Percentiles rank a stretch among this genome's conserved stretches.
Evolutionary conservation across 2,113 vertebrate species (phyloP).

Genomic region (Morone saxatilis): DNA sequence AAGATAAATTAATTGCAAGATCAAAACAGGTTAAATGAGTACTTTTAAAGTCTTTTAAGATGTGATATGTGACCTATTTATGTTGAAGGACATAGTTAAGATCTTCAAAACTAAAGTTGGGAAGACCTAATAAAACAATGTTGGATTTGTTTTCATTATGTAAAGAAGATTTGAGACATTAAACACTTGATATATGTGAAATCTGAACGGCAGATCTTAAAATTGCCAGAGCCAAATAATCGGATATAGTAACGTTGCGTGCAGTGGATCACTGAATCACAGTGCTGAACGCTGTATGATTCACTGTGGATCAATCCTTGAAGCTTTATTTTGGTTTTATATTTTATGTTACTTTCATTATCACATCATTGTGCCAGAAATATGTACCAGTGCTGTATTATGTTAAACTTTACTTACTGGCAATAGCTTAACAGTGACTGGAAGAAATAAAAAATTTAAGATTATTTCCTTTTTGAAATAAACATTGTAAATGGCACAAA

Average conservation of each 20-base stretch:
- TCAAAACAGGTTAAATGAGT: too few species aligned
- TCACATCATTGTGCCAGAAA: background rate
- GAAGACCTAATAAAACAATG: background rate
- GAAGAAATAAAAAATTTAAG: background rate
- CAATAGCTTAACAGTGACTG: background rate
- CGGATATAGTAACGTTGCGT: background rate
- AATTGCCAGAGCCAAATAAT: background rate
- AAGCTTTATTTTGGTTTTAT: constrained; percentile 13
- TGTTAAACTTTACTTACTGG: background rate
- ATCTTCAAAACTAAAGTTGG: background rate
- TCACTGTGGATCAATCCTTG: constrained; percentile 6
- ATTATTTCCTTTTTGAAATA: background rate
- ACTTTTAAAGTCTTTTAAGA: background rate
- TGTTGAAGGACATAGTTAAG: background rate
- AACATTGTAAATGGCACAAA: background rate
- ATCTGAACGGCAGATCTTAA: background rate
- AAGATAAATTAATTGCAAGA: background rate
- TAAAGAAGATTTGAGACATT: background rate
- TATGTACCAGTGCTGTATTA: background rate
- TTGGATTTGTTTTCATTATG: background rate
- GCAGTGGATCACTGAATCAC: constrained; percentile 14
- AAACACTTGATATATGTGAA: background rate
- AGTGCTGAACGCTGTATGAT: background rate
- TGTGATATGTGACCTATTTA: background rate
- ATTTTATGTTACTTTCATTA: background rate